Evolutionary conservation across 2,888 invertebrate species (phyloP).

Genomic region (Junonia oenone): DNA sequence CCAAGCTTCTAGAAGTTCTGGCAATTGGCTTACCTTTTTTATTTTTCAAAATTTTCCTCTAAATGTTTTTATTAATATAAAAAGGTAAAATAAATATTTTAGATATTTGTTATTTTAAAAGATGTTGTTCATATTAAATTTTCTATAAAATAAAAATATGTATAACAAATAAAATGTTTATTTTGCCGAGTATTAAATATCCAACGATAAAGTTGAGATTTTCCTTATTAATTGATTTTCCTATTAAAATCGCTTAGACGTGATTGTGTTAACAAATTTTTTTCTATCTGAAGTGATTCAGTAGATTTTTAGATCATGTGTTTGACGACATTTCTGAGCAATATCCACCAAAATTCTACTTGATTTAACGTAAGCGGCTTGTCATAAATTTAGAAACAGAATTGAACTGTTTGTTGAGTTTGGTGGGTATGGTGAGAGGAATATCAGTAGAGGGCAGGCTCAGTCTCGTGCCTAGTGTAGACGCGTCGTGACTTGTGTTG

Average conservation of each 20-base stretch:
- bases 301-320: conserved; percentile 70
- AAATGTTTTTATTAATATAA: conserved; percentile 11
- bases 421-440: conserved; percentile 46
- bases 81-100: conserved; percentile 14
- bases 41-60: conserved; percentile 59
- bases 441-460: conserved; percentile 53
- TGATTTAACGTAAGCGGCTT: neutral
- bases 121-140: no score
- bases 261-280: conserved; percentile 67
- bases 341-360: conserved; percentile 37
- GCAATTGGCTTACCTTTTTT: conserved; percentile 65
- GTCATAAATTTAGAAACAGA: no score
- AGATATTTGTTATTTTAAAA: no score
- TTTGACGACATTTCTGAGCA: conserved; percentile 38
- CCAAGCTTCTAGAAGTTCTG: conserved; percentile 61
- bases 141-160: no score
- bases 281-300: conserved; percentile 55
- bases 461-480: conserved; percentile 69
- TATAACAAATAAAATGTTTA: conserved; percentile 25
- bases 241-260: conserved; percentile 58
- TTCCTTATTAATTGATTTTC: conserved; percentile 41
- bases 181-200: conserved; percentile 42
- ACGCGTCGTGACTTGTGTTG: conserved; percentile 76
- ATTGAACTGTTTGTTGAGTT: neutral
- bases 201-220: conserved; percentile 33